These are phyloP conservation scores for Drosophila setosimentum DNA, from an alignment of 2,888 invertebrate species.

Conservation along the genomic window DNA sequence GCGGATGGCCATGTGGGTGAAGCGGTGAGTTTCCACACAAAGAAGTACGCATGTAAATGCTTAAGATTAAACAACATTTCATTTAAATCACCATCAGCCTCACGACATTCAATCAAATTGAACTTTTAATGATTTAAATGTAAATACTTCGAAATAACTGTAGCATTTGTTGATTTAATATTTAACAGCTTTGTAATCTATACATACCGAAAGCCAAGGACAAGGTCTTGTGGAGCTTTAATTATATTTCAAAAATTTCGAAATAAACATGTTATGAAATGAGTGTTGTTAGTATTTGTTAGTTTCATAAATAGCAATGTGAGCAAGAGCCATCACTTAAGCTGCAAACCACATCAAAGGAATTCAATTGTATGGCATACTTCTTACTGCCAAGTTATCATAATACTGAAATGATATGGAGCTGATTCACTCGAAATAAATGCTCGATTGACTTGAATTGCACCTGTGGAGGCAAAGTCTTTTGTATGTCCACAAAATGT, in stretches of 20 bases:
- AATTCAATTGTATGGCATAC: neutral
- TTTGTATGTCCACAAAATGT: conserved; percentile 23
- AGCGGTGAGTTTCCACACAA: neutral
- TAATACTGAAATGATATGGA: too few relatives aligned
- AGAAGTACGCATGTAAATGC: conserved; percentile 1
- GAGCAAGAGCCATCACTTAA: too few relatives aligned
- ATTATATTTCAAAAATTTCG: neutral
- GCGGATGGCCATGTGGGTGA: conserved; percentile 28
- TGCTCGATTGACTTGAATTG: conserved; percentile 15
- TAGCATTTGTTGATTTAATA: neutral
- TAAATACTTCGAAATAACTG: neutral
- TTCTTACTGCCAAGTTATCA: neutral
- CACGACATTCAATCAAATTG: neutral
- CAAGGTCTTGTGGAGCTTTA: neutral
- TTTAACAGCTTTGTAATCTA: neutral
- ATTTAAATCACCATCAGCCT: too few relatives aligned
- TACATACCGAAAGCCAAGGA: too few relatives aligned
- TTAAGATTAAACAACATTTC: conserved; percentile 23
- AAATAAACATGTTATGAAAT: neutral
- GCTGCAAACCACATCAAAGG: neutral
- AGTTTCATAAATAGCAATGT: neutral
- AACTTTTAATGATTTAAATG: neutral
- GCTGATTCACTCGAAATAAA: neutral
- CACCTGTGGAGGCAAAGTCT: conserved; percentile 38
- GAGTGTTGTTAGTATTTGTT: neutral